phyloP scores from a whole-genome alignment of 2,888 invertebrate genomes.

The Drosophila seclusa region DNA sequence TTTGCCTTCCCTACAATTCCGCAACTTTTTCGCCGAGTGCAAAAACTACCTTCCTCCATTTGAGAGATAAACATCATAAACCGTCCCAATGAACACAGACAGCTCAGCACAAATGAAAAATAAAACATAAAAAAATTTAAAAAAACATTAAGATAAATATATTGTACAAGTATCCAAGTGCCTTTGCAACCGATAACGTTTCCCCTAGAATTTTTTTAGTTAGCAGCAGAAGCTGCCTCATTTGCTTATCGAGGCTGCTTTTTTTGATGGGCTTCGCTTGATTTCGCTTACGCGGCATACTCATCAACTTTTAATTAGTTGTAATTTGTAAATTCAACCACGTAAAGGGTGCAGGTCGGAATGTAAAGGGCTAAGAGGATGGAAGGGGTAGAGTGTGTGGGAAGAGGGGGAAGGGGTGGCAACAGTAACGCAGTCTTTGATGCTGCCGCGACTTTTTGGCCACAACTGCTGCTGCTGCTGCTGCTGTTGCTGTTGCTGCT shows the following conservation, averaged over 20 bases:
- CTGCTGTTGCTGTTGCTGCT: background rate
- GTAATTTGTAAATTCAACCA: slow-evolving; percentile 82
- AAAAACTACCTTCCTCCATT: background rate
- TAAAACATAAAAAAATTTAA: slow-evolving; percentile 10
- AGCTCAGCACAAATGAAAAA: slow-evolving; percentile 46
- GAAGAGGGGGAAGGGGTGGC: background rate
- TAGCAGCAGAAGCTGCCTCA: slow-evolving; percentile 50
- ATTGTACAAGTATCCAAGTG: slow-evolving; percentile 29
- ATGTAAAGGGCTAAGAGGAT: background rate
- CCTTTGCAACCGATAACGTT: slow-evolving; percentile 33
- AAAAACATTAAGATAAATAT: slow-evolving; percentile 32
- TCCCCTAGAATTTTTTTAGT: slow-evolving; percentile 52
- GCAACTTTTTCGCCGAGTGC: background rate
- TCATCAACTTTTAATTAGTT: slow-evolving; percentile 83
- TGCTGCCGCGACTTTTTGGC: slow-evolving; percentile 36
- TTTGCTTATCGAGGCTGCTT: slow-evolving; percentile 62
- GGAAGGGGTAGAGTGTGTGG: background rate
- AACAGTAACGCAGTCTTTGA: slow-evolving; percentile 34
- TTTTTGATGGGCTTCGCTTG: slow-evolving; percentile 53
- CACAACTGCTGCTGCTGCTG: slow-evolving; percentile 13
- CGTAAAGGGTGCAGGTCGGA: slow-evolving; percentile 3
- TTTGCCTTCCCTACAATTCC: background rate
- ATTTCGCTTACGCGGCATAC: slow-evolving; percentile 77
- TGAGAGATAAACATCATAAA: slow-evolving; percentile 66
- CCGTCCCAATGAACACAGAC: slow-evolving; percentile 8